A percentile compares a stretch with the other conserved stretches of the same genome.
These are phyloP conservation scores for Dryococelus australis DNA, from an alignment of 2,888 invertebrate genomes.

Conservation along the genomic window DNA sequence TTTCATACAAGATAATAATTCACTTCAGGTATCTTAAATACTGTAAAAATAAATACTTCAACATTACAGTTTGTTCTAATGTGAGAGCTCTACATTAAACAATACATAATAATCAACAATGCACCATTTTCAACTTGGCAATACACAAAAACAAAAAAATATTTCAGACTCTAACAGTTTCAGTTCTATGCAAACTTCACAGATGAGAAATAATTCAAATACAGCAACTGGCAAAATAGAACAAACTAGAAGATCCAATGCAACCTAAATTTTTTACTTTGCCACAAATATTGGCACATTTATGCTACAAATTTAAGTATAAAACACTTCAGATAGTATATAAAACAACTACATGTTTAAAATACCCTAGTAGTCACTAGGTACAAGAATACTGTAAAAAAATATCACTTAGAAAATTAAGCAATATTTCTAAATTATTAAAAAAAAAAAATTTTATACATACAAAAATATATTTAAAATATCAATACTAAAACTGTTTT, in stretches of 20 bases:
- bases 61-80: not conserved
- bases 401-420: slow-evolving; percentile 11
- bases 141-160: not conserved
- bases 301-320: not conserved
- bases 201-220: not conserved
- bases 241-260: not conserved
- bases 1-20: not conserved
- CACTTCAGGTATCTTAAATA: not conserved
- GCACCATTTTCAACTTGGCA: not conserved
- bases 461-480: not conserved
- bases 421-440: slow-evolving; percentile 11
- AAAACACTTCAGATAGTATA: not conserved
- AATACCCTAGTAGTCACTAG: not conserved
- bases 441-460: not conserved
- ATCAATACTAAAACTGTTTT: not conserved
- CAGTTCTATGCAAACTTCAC: not conserved
- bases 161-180: not conserved
- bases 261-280: not conserved
- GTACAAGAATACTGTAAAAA: not conserved
- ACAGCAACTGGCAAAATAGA: not conserved
- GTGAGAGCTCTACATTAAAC: not conserved
- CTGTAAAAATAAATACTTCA: not conserved
- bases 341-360: not conserved
- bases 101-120: not conserved
- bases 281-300: not conserved